Evolutionary conservation across 2,797 vertebrate species (phyloP), one percentile per base, ranked within the genome.

Genomic region (Syndactyla subalaris): DNA sequence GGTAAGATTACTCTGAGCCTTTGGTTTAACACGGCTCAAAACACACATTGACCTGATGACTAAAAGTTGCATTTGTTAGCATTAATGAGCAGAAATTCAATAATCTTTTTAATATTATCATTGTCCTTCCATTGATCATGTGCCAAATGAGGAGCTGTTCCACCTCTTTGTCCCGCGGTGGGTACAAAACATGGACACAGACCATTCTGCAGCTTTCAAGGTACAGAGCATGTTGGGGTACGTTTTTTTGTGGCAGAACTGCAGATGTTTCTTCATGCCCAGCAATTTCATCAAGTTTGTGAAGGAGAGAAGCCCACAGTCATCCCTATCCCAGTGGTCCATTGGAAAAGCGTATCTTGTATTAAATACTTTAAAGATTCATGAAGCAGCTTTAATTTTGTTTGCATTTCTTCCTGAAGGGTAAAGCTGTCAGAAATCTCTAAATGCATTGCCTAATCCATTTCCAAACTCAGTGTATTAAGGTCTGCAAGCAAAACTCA

Each of bases 351-450:
- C 86, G 57, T 89, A 93, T 92, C 92, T 91, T 94, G 85, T 94
- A 92, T 96, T 95, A 96, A 96, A 93, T 94, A 91, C 82, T 95
- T 97, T 89, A 96, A 97, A 97, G 93, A 97, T 97, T 96, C 95
- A 96, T 96, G 97, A 97, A 96, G 96, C 93, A 77, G 96, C 95
- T 95, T 97, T 97, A 97, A 95, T 97, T 97, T 95, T 91, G 88
- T 96, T 95, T 97, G 92, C 94, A 73, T 96, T 97, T 95, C 93
- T 95, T 96, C 92, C 95, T 97, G 95, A 95, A 97, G 95, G 95
- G 92, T 89, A 96, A 91, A 96, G 79, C 92, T 96, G 91, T 93
- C 97, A 96, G 68, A 96, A 96, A 97, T 94, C 93, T 96, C 92
- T 94, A 95, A 96, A 93, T 88, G 92, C 95, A 84, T 97, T 96